Conservation (phyloP, 2,113 vertebrate genomes). For the Dipodomys ordii region DNA sequence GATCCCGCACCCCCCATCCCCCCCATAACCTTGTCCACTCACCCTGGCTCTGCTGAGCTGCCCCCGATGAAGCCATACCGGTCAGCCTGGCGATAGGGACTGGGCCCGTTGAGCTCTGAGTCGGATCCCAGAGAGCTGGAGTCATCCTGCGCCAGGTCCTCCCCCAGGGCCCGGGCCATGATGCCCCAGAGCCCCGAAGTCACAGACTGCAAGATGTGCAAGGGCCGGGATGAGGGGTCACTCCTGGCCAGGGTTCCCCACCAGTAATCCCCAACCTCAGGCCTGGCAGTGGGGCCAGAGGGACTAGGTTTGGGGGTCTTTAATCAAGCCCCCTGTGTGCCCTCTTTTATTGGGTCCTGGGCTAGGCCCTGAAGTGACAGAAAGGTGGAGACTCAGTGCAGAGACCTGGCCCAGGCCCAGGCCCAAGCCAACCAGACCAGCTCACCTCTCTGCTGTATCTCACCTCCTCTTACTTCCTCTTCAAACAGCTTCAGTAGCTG, state of each 20-base stretch:
- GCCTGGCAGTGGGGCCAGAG: background rate
- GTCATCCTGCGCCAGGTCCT: constrained; percentile 80
- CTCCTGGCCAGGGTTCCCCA: background rate
- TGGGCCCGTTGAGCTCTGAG: constrained; percentile 79
- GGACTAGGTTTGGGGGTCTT: background rate
- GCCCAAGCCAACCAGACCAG: background rate
- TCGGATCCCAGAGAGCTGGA: constrained; percentile 84
- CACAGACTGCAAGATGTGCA: constrained; percentile 7
- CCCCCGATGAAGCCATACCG: constrained; percentile 84
- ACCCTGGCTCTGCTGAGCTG: constrained; percentile 74
- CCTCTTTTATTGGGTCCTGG: background rate
- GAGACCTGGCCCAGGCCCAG: background rate
- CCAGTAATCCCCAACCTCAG: background rate
- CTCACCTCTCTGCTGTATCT: constrained; percentile 72
- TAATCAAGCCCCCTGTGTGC: background rate
- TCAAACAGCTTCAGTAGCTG: constrained; percentile 49
- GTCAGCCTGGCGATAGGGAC: constrained; percentile 81
- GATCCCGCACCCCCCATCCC: background rate
- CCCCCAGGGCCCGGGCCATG: constrained; percentile 78
- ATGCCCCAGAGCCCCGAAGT: background rate
- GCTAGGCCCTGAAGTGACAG: background rate
- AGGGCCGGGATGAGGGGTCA: background rate
- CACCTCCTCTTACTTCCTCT: constrained; percentile 83
- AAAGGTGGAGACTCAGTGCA: background rate
- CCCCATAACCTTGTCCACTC: constrained; percentile 46